phyloP scores from a whole-genome alignment of 2,113 vertebrate species.

The Columbina picui region DNA sequence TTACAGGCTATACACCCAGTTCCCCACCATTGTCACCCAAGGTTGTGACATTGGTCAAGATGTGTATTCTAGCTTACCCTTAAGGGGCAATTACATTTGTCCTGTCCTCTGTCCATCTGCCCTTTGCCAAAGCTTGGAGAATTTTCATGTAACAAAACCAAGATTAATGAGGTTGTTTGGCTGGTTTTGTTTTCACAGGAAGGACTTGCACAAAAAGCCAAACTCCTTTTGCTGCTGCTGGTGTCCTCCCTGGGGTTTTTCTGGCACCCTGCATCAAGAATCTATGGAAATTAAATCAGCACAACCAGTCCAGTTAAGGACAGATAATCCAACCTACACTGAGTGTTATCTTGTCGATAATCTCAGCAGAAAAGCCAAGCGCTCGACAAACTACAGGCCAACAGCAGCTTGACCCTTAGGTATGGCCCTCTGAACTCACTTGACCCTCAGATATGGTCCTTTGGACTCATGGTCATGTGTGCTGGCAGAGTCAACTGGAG shows the following conservation, averaged over 20 bases:
- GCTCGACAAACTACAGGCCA: not conserved
- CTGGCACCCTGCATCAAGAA: not conserved
- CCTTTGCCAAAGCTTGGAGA: not conserved
- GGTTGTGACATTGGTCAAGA: not conserved
- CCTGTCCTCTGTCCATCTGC: not conserved
- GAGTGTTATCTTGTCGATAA: not conserved
- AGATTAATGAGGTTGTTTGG: not conserved
- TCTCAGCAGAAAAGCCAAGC: not conserved
- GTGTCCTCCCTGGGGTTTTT: not conserved
- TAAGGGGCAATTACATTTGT: not conserved
- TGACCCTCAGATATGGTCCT: not conserved
- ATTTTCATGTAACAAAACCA: not conserved
- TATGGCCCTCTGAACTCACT: not conserved
- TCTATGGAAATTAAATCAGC: not conserved
- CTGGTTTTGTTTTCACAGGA: not conserved
- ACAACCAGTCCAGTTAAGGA: not conserved
- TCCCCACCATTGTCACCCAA: not conserved
- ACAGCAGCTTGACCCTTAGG: not conserved
- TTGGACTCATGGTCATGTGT: not conserved
- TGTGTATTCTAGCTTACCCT: not conserved
- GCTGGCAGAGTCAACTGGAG: not conserved
- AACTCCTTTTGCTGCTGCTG: not conserved
- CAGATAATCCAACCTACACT: not conserved
- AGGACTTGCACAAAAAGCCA: not conserved
- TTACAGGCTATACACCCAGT: not conserved